Base-by-base conservation (phyloP, 2,888 invertebrate genomes). In the Sialis lutaria region DNA sequence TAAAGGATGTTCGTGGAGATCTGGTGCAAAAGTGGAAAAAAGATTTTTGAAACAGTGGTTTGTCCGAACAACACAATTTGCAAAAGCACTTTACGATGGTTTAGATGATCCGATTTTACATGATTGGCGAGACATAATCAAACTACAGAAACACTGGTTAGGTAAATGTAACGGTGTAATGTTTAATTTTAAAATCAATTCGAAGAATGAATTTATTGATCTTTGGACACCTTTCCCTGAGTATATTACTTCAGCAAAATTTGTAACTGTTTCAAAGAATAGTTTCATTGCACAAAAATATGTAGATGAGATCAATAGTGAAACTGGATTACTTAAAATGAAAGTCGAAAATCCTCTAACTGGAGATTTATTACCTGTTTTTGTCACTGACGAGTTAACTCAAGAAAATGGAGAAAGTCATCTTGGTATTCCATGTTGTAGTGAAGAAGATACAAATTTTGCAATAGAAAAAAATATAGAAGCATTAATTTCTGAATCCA, bases 21-120 rank as follows among this genome's bases (percentile, higher is more conserved):
- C 97, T 5, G 96, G 97, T 2, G 96, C 91, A 6, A 78, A 80
- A 65, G 93, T 93, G 6, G 88, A 96, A 63, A 90, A 86, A 58
- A 85, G 80, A 64, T 67, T 82, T 49, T 71, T 97, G 1, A 82
- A 78, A 34, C 98, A 98, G 60, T 98, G 98, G 98, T 96, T 90
- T 64, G 75, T 98, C 33, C 81, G 77, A 64, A 92, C 95, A 0
- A 93, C 93, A 42, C 73, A 74, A 51, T 89, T 77, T 67, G 83
- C 89, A 1, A 74, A 85, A 69, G 69, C 70, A 54, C 67, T 82
- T 47, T 68, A 75, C 54, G 77, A 85, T 40, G 87, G 87, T 7
- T 67, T 91, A 13, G 67, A 75, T 46, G 77, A 79, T 67, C 72
- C 79, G 8, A 61, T 62, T 12, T 67, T 88, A 49, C 74, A 75